Conservation (phyloP, 2,888 invertebrate species). For the Nomada flava region DNA sequence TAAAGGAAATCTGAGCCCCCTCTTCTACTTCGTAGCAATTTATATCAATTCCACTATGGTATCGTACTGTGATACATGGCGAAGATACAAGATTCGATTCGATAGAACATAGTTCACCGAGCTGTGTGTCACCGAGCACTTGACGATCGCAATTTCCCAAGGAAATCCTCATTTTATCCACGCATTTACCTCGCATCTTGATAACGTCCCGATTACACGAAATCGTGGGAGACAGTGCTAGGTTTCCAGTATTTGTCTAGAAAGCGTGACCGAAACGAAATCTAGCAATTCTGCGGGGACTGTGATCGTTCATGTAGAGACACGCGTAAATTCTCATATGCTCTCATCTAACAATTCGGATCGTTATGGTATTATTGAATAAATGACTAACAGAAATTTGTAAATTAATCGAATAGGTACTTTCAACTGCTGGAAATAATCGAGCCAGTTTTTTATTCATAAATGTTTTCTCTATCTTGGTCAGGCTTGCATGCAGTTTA, state of each 20-base stretch:
- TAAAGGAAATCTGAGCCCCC: too few species aligned
- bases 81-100: too few species aligned
- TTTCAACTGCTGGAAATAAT: not conserved
- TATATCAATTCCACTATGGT: too few species aligned
- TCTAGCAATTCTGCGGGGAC: slow-evolving; percentile 39
- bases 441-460: too few species aligned
- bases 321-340: slow-evolving; percentile 28
- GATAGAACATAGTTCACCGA: too few species aligned
- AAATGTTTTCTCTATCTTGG: too few species aligned
- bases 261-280: slow-evolving; percentile 73
- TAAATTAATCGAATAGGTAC: not conserved
- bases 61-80: too few species aligned
- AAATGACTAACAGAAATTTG: not conserved
- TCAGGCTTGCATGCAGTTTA: too few species aligned
- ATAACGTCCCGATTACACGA: slow-evolving; percentile 47
- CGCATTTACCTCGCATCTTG: not conserved
- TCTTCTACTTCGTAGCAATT: too few species aligned
- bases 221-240: slow-evolving; percentile 49
- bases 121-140: too few species aligned
- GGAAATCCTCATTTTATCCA: not conserved
- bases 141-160: too few species aligned
- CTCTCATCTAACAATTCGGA: not conserved
- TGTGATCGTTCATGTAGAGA: slow-evolving; percentile 10
- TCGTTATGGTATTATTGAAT: slow-evolving; percentile 27
- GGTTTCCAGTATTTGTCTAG: slow-evolving; percentile 70